Base-by-base conservation (phyloP, 2,113 vertebrate genomes). In the Helogale parvula region DNA sequence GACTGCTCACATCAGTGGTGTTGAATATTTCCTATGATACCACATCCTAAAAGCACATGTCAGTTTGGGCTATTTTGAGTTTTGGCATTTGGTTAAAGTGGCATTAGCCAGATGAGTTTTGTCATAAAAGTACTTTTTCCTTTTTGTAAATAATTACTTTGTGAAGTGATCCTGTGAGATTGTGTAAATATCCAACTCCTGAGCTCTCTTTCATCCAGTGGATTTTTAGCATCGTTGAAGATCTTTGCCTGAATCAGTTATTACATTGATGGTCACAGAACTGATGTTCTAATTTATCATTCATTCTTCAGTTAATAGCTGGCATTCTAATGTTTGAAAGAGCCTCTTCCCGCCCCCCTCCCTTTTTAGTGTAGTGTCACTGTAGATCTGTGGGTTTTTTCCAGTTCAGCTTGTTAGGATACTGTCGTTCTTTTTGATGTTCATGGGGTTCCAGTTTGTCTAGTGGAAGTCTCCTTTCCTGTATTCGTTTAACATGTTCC, bases 261-360 rank as follows among this genome's bases (percentile, higher is more conserved):
- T 19, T 85, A 19, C 25, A 38, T 4, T 79, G 27, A 95, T 41
- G n/a, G 35, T 77, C 66, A 10, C 31, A 88, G 74, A 93, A 79
- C 31, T 90, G n/a, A 54, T 88, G 71, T 90, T 92, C 54, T 89
- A 41, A 77, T 66, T 82, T 77, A 45, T 23, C 33, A 52, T 38
- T 74, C 31, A 65, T 82, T 65, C 15, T 82, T 7, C 1, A 52
- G 45, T 86, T 87, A 65, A 0, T 85, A 74, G 54, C 14, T 84
- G n/a, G 41, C 63, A 94, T 84, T 94, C 23, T 69, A 82, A 23
- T 85, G 38, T 96, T 72, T 91, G 14, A 25, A 83, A 82, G 60
- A 33, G 12, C 25, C 14, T 19, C 29, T 1, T 4, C 8, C 31
- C 11, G 21, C 57, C 14, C 41, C 15, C 8, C 7, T 10, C 6